Conservation (phyloP, 2,797 vertebrate species). For the Phoebastria nigripes region DNA sequence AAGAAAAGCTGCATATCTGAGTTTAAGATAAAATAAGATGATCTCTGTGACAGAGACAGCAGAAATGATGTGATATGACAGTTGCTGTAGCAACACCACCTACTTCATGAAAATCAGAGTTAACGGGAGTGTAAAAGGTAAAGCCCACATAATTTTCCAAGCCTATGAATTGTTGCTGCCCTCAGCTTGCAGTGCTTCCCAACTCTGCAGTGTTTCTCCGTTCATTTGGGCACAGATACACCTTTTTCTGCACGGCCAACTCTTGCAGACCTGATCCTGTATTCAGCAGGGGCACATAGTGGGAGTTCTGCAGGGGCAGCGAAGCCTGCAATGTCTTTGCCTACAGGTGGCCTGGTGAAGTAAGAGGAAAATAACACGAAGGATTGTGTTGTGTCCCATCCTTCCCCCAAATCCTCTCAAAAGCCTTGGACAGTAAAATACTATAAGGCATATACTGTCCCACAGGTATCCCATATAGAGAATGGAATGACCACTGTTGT, state of each 20-base stretch:
- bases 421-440: neutral
- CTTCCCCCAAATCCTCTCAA: neutral
- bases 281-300: rapidly evolving
- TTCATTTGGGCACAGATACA: neutral
- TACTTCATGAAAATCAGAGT: conserved; percentile 70
- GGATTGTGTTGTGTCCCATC: neutral
- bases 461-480: neutral
- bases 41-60: conserved; percentile 69
- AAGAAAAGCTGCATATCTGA: conserved; percentile 42
- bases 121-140: conserved; percentile 69
- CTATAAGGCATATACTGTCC: neutral
- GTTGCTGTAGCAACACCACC: conserved; percentile 80
- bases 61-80: conserved; percentile 73
- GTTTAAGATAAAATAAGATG: conserved; percentile 59
- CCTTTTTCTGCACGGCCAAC: neutral
- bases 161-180: conserved; percentile 33
- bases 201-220: neutral
- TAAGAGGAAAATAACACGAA: neutral
- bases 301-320: neutral
- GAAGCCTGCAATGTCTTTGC: neutral
- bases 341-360: neutral
- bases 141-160: conserved; percentile 60
- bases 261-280: neutral
- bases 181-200: conserved; percentile 34
- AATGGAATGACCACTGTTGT: neutral